Evolutionary conservation across 2,888 invertebrate species (phyloP), one percentile per base, ranked within the genome.

Genomic region (Spicauda simplicius): DNA sequence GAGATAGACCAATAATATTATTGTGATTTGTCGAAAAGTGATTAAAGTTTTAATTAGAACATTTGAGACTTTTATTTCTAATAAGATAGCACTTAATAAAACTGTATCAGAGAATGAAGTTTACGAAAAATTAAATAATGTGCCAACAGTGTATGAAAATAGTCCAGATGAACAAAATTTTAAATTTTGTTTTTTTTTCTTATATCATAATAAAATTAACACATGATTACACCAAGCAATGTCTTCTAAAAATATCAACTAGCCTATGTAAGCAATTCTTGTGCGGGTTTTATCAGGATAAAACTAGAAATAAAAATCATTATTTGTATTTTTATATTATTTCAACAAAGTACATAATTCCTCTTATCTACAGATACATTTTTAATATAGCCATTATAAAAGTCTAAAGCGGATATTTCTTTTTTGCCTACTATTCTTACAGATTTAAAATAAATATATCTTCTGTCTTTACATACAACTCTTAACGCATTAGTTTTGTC

Each of bases 341-440:
- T 66, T 30, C 77, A 86, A 88, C 87, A 77, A 77, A 88, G 80
- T 85, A 87, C 71, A 75, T 76, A 77, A 71, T 85, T 74, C 75
- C 83, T 83, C 70, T 84, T 83, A 69, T 86, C 84, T 68, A 75
- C 20, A 2, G 86, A 78, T 55, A 84, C 77, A 88, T 96, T 96
- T 79, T 94, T 95, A 37, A 98, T 88, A 86, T 96, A 98, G 10
- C 98, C 98, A 93, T 98, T 98, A 85, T 95, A 95, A 91, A 99
- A 99, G 81, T 97, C 97, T 75, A 87, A 78, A 3, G 97, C 97
- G 60, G 93, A 94, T 95, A 98, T 97, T 76, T 94, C 90, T 83
- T 94, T 96, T 82, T 95, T 96, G 11, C 96, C 95, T 73, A 95
- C 91, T 69, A 97, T 85, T 78, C 95, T 94, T 66, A 98, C 74